Base-by-base conservation (phyloP, 2,797 vertebrate species). In the Neopelma chrysocephalum region DNA sequence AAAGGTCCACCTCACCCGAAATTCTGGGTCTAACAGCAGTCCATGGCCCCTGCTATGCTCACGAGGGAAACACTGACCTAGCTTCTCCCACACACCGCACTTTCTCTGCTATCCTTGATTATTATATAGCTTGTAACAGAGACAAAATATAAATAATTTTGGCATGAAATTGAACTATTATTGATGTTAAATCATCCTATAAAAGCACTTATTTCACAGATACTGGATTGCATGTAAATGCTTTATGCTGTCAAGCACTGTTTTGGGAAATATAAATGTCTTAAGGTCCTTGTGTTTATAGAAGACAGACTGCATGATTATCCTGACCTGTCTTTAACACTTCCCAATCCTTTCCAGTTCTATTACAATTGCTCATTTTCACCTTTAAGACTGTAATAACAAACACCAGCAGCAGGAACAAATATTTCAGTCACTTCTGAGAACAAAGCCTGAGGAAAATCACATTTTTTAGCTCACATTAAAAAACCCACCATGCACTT, bases 121-220 rank as follows among this genome's bases (percentile, higher is more conserved):
- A 85, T 79, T 62, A 48, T 23, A 34, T 22, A 72, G 29, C 29
- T 73, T 60, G 48, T 38, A 90, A 57, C 31, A 87, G 84, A 60
- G 56, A 64, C 17, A 64, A 69, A 60, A 16, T 60, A 71, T 87
- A 94, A 94, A 94, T 92, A 94, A 64, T 95, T 90, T 70, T 92
- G 48, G 36, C 83, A 85, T 12, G n/a, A 94, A 94, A 93, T 90
- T 57, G 82, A 93, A 36, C 64, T 60, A 57, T 70, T 95, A 95
- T 82, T 96, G 91, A 92, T 27, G 18, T 48, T 87, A 92, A 94
- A 77, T 80, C 60, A 34, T 82, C 62, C 65, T 78, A 80, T 75
- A 90, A 93, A 90, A 96, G 87, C 83, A 87, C 83, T 96, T 89
- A 93, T 93, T 94, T 90, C 86, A 87, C 68, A 93, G 86, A 94